Base-by-base conservation (phyloP, 2,113 vertebrate species). In the Neomonachus schauinslandi region DNA sequence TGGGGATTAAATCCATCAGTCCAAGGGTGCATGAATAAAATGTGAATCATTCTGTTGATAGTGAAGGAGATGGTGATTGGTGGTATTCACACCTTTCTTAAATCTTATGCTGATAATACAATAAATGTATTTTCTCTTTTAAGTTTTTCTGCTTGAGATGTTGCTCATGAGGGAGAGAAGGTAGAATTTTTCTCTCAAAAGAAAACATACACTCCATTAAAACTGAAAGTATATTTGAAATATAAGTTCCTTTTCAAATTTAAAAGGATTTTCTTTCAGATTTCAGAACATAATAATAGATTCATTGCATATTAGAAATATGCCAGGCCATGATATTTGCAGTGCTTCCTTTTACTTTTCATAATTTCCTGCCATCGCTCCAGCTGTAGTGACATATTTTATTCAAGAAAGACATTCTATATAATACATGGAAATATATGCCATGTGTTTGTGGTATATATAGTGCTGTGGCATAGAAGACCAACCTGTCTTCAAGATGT, bases 1-100 rank as follows among this genome's bases (percentile, higher is more conserved):
- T 49, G 93, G 61, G 55, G 95, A 85, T 98, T 84, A 98, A 81
- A 57, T 26, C 16, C 65, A 89, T 97, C 63, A 89, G 24, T 46
- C 33, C 82, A 82, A 83, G 84, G 55, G 15, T 59, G 4, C 42
- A 86, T 95, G 87, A 71, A 49, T 77, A 31, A 53, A 79, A 49
- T 8, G 3, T 84, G 87, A 80, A 36, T 67, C 67, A 65, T 72
- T 98, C 33, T 42, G 19, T 46, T 97, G 77, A 88, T 89, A 16
- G 36, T 77, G 36, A 91, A 97, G 33, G 8, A 97, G 49, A 9
- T 42, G 0, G 74, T 65, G 76, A 89, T 7, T 89, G 74, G 33
- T 94, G 79, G 31, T 46, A 97, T 63, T 88, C 86, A 93, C 71
- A 92, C 49, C 79, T 94, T 94, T 82, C 24, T 76, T 65, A 97